These are phyloP conservation scores for Pogonophryne albipinna DNA, from an alignment of 2,797 vertebrate genomes.

Conservation along the genomic window DNA sequence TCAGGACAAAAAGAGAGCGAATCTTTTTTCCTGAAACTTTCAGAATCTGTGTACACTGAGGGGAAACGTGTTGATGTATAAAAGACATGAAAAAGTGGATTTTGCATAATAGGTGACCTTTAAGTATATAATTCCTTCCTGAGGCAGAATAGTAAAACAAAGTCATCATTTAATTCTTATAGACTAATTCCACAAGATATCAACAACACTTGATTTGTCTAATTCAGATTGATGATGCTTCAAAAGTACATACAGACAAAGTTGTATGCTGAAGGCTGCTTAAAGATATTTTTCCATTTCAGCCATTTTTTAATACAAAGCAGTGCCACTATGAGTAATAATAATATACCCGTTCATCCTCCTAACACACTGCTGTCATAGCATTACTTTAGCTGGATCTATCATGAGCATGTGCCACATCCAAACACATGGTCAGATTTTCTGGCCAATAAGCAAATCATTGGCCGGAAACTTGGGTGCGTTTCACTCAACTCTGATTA, in stretches of 20 bases:
- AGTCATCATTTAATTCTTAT: no score
- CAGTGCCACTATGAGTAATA: not conserved
- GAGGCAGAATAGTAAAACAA: not conserved
- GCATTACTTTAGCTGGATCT: not conserved
- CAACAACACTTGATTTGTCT: not conserved
- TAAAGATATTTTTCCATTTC: conserved; percentile 1
- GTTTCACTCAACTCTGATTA: not conserved
- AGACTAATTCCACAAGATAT: no score
- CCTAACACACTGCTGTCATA: not conserved
- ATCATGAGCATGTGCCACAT: not conserved
- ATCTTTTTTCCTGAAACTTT: no score
- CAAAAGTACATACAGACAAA: not conserved
- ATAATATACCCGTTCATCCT: not conserved
- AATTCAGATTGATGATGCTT: not conserved
- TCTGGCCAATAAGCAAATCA: not conserved
- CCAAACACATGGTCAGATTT: not conserved
- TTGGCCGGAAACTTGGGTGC: not conserved
- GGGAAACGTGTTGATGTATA: no score
- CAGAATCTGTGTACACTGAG: no score
- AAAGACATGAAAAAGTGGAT: no score
- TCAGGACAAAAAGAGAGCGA: no score
- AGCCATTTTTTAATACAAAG: not conserved
- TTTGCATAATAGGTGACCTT: no score
- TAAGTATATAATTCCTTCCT: no score
- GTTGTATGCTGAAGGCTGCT: not conserved